Evolutionary conservation across 2,797 vertebrate species (phyloP), one percentile per base, ranked within the genome.

Genomic region (Nothura maculosa): DNA sequence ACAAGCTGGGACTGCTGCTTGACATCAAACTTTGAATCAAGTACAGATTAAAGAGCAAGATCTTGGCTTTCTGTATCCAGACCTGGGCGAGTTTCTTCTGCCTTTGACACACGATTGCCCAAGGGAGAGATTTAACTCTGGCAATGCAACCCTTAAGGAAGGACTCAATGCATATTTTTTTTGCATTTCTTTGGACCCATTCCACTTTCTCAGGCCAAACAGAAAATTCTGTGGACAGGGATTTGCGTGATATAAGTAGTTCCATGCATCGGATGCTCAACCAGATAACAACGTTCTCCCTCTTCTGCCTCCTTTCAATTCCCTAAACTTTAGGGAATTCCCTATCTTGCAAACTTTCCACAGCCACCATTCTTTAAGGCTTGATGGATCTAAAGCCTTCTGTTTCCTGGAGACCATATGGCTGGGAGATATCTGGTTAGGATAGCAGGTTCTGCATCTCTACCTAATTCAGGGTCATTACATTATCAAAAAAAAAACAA

Each of bases 401-500:
- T 87, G 52, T 48, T 92, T 91, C 54, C 50, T 30, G n/a, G 81
- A 45, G 55, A 68, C 70, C 77, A 88, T 86, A 83, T 91, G 94
- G 45, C 54, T 84, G 77, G 45, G 89, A 30, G 61, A 1, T 70
- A 68, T 84, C 82, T 93, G 70, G 21, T 73, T 73, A 68, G 83
- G 30, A 55, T 20, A 79, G 76, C 48, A 94, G 93, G 80, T 83
- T 42, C 64, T 92, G 90, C 54, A 81, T 78, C 40, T 88, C 61
- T 64, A 88, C 75, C 42, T 82, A 94, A 72, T 80, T 82, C 89
- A 70, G 34, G 68, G 57, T 94, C 58, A 30, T 74, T 90, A 93
- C 90, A 72, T 64, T 88, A 84, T 64, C 90, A 77, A 34, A 86
- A 95, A 77, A 34, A 86, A 95, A 86, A 36, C 87, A 89, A 77